Conservation (phyloP, 2,888 invertebrate genomes). For the Lathronympha strigana region DNA sequence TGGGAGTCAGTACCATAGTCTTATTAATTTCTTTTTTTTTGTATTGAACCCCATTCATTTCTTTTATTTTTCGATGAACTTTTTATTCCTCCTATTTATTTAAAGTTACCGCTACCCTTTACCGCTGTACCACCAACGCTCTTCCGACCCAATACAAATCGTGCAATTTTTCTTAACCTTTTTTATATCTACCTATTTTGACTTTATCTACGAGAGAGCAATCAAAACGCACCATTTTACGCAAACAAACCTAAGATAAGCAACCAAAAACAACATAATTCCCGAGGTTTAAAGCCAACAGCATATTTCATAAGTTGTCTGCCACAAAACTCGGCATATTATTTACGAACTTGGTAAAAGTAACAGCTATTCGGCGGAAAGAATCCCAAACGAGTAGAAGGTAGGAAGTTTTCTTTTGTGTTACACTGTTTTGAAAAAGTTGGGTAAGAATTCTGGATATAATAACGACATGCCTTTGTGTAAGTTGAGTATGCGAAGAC, state of each 20-base stretch:
- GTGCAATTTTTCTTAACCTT: no score
- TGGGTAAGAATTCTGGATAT: conserved; percentile 32
- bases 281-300: conserved; percentile 36
- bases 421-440: conserved; percentile 36
- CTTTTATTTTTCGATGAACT: no score
- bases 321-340: conserved; percentile 39
- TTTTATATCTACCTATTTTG: no score
- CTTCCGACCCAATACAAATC: no score
- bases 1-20: no score
- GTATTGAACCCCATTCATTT: no score
- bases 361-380: conserved; percentile 35
- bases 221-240: conserved; percentile 1
- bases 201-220: background rate
- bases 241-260: conserved; percentile 8
- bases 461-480: conserved; percentile 31
- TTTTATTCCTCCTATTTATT: no score
- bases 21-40: no score
- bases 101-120: no score
- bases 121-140: no score
- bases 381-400: conserved; percentile 40
- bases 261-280: conserved; percentile 1
- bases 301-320: conserved; percentile 37
- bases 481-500: background rate
- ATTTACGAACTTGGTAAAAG: conserved; percentile 40
- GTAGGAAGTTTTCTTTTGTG: conserved; percentile 38